Evolutionary conservation across 2,888 invertebrate genomes (phyloP), one percentile per base, ranked within the genome.

Genomic region (Drosophila koepferae): DNA sequence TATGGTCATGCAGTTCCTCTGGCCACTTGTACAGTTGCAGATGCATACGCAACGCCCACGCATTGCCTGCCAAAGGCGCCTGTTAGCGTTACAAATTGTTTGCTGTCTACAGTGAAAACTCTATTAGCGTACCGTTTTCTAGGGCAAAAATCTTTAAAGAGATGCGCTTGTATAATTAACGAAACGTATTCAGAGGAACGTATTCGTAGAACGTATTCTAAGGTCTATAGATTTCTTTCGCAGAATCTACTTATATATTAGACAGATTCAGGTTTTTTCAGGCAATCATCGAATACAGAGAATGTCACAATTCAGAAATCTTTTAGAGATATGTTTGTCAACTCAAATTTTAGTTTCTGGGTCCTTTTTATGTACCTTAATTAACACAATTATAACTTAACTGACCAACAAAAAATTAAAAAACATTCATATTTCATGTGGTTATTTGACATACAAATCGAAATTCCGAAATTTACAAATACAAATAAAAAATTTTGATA

Each of bases 21-120:
- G 23, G 41, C 59, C 36, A 20, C 18, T 9, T 68, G 73, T 64
- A 87, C 86, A 71, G 82, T 82, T 82, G 68, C 40, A 46, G 28
- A 14, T 23, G 41, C 56, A 40, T 44, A 77, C 65, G 66, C 66
- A 72, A 73, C 78, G 74, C 79, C 64, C 62, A 56, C 60, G 49
- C 71, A 16, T 20, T 9, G 14, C 9, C 48, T 20, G 71, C 48
- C 34, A 28, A 63, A 49, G 54, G 58, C 58, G 54, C 58, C 72
- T 48, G 18, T 8, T 16, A 14, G 18, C n/a, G 7, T 7, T 23
- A 16, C 6, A 40, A 6, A 20, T 0, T 55, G 31, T 31, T 16
- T 0, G 23, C 23, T 40, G 28, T 55, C 16, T 12, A 36, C 58
- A 20, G 34, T 44, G 34, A 58, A 16, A 20, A 36, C 44, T 58